These are phyloP conservation scores for Todus mexicanus DNA, from an alignment of 2,797 vertebrate species.

Conservation along the genomic window DNA sequence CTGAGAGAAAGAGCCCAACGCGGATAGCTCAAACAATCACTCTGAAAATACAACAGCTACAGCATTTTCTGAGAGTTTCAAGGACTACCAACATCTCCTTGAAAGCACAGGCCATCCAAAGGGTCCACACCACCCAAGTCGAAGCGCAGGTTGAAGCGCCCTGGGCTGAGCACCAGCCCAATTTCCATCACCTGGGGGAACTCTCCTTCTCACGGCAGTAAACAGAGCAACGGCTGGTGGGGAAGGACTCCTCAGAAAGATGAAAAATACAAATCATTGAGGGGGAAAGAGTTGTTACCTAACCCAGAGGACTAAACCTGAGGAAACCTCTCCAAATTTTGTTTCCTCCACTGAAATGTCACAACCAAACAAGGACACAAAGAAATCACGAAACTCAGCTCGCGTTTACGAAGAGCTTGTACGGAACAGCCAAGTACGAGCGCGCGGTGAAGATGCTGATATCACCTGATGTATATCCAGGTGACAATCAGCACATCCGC, in stretches of 20 bases:
- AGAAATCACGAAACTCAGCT: neutral
- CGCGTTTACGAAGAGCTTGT: neutral
- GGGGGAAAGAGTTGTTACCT: neutral
- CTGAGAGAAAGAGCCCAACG: rapidly evolving
- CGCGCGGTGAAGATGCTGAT: neutral
- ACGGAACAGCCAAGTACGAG: neutral
- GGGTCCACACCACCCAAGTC: neutral
- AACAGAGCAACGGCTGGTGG: neutral
- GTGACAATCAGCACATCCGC: neutral
- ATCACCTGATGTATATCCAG: neutral
- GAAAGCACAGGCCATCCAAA: neutral
- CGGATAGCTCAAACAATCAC: rapidly evolving
- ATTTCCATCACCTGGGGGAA: neutral
- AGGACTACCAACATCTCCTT: neutral
- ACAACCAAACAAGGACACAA: neutral
- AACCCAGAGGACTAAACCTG: no score
- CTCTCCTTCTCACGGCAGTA: neutral
- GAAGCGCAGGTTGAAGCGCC: neutral
- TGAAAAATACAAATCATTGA: rapidly evolving
- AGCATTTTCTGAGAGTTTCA: neutral
- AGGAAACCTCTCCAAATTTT: neutral
- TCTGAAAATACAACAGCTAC: rapidly evolving
- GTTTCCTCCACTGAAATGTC: neutral
- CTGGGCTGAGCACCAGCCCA: neutral
- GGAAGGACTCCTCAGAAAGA: neutral